Evolutionary conservation across 2,113 vertebrate genomes (phyloP).

Genomic region (Eleginops maclovinus): DNA sequence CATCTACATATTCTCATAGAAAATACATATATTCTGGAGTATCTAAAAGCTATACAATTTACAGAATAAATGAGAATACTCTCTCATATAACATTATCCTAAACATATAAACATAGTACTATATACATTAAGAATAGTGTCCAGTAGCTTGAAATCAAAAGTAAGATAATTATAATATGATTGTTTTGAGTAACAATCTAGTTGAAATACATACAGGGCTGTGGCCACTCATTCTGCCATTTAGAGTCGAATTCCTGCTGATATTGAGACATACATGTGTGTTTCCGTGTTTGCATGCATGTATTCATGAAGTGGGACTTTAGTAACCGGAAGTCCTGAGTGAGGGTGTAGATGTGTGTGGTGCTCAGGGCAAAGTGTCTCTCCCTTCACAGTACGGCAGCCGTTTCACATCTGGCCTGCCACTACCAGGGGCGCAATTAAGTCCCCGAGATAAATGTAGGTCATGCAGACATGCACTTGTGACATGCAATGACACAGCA

Average conservation of each 20-base stretch:
- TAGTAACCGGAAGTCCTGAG: slow-evolving; percentile 6
- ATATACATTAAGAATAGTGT: too few relatives aligned
- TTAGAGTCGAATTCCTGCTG: neutral
- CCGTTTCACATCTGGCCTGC: slow-evolving; percentile 70
- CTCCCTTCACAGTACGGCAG: slow-evolving; percentile 54
- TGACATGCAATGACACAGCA: slow-evolving; percentile 55
- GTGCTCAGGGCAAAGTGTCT: slow-evolving; percentile 50
- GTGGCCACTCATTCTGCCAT: slow-evolving; percentile 9
- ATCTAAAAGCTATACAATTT: too few relatives aligned
- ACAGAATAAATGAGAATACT: too few relatives aligned
- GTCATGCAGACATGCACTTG: slow-evolving; percentile 53
- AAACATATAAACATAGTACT: too few relatives aligned
- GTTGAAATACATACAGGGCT: slow-evolving; percentile 20
- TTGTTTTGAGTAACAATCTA: slow-evolving; percentile 28
- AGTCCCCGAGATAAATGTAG: slow-evolving; percentile 65
- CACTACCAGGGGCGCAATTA: slow-evolving; percentile 66
- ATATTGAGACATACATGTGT: neutral
- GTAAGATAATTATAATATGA: neutral
- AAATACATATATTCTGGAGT: too few relatives aligned
- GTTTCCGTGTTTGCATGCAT: neutral
- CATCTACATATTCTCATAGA: too few relatives aligned
- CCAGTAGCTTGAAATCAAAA: too few relatives aligned
- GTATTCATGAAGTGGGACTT: slow-evolving; percentile 19
- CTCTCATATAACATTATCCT: too few relatives aligned
- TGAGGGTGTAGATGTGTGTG: slow-evolving; percentile 33